phyloP scores from a whole-genome alignment of 1,140 invertebrate genomes.

The Nymphalis io region DNA sequence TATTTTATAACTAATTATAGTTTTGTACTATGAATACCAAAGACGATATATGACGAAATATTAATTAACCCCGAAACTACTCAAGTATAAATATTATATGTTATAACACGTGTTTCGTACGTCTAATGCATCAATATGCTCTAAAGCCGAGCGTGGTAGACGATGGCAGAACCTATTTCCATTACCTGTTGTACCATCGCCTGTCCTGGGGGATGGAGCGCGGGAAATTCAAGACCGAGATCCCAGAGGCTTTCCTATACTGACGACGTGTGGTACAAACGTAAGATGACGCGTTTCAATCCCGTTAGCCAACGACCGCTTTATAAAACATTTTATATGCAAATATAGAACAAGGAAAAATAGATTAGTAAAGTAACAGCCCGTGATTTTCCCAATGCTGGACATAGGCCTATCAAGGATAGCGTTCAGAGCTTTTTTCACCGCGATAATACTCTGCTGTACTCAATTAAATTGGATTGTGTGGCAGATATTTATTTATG shows the following conservation, averaged over 20 bases:
- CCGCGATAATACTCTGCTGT: too few relatives aligned
- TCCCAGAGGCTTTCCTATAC: slow-evolving; percentile 39
- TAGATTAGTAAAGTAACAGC: too few relatives aligned
- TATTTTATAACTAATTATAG: too few relatives aligned
- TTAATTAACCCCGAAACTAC: not conserved
- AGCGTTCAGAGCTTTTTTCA: too few relatives aligned
- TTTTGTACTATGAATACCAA: too few relatives aligned
- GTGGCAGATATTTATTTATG: too few relatives aligned
- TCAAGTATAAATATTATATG: slow-evolving; percentile 3
- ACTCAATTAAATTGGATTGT: too few relatives aligned
- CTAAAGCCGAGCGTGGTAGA: slow-evolving; percentile 20
- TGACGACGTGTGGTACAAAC: slow-evolving; percentile 28
- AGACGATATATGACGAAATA: not conserved
- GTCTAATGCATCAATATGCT: slow-evolving; percentile 25
- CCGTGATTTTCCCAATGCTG: too few relatives aligned
- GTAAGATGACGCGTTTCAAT: not conserved
- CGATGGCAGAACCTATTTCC: slow-evolving; percentile 42
- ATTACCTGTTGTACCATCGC: slow-evolving; percentile 50
- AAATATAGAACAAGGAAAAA: too few relatives aligned
- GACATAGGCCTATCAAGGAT: too few relatives aligned
- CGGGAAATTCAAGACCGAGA: slow-evolving; percentile 46
- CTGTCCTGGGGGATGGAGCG: slow-evolving; percentile 40
- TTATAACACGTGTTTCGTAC: slow-evolving; percentile 5
- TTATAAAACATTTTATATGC: too few relatives aligned
- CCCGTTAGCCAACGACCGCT: not conserved